phyloP scores from a whole-genome alignment of 2,113 vertebrate species.

The Calyptomena viridis region DNA sequence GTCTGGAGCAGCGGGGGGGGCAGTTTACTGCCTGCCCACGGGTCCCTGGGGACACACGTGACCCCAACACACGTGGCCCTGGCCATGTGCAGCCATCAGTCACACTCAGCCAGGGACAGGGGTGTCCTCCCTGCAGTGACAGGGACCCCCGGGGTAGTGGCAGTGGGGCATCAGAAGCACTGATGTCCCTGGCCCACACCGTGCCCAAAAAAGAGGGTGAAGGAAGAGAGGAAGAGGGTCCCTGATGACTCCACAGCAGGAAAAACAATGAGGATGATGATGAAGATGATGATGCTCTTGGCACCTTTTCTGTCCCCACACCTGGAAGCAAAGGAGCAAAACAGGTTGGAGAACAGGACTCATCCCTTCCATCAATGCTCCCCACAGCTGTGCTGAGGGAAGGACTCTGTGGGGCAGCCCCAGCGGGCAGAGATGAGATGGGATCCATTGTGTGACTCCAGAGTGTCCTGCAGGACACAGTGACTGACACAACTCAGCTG shows the following conservation, averaged over 20 bases:
- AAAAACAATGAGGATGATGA: background rate
- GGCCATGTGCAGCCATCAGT: background rate
- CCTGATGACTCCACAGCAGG: background rate
- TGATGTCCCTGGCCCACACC: fast-evolving
- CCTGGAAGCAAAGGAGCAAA: background rate
- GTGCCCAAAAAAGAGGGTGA: background rate
- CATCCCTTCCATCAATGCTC: fast-evolving
- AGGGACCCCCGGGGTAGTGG: background rate
- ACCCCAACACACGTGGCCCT: fast-evolving
- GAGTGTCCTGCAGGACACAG: fast-evolving
- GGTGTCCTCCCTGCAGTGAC: fast-evolving
- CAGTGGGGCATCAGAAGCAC: background rate
- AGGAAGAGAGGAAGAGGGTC: background rate
- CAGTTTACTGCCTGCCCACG: fast-evolving
- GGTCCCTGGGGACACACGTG: background rate
- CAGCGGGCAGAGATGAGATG: background rate
- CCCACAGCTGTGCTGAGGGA: background rate
- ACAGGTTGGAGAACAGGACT: background rate
- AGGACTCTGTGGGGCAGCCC: background rate
- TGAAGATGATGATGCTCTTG: fast-evolving
- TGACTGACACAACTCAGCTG: background rate
- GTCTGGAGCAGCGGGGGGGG: background rate
- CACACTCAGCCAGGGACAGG: background rate
- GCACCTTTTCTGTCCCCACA: background rate
- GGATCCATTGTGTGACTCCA: fast-evolving